Conservation (phyloP, 2,888 invertebrate genomes). For the Plebejus anna region DNA sequence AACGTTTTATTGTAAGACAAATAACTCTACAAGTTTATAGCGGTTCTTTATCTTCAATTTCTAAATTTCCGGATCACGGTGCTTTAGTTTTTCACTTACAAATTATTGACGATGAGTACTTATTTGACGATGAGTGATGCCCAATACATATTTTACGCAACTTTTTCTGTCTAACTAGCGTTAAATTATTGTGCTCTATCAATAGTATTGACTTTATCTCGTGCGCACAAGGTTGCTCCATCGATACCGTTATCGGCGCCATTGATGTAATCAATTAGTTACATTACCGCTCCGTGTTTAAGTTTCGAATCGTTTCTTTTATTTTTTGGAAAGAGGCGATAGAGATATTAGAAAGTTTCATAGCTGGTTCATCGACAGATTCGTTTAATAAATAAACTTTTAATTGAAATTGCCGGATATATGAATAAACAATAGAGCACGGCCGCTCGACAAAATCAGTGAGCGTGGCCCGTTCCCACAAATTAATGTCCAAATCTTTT, state of each 20-base stretch:
- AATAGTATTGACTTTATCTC: constrained; percentile 20
- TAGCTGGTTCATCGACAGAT: neutral
- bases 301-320: constrained; percentile 3
- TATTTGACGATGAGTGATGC: neutral
- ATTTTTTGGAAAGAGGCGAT: neutral
- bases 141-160: neutral
- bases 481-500: constrained; percentile 58
- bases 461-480: constrained; percentile 67
- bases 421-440: constrained; percentile 36
- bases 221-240: constrained; percentile 31
- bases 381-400: constrained; percentile 16
- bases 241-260: constrained; percentile 32
- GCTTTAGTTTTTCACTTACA: neutral
- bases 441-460: constrained; percentile 36
- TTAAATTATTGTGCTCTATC: neutral
- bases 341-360: constrained; percentile 16
- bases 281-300: constrained; percentile 23
- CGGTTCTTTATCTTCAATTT: neutral
- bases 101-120: neutral
- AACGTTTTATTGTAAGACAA: constrained; percentile 1
- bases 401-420: constrained; percentile 34
- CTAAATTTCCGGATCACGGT: neutral
- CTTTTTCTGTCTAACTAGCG: neutral
- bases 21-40: neutral
- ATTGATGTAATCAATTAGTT: constrained; percentile 29